Percentiles rank a stretch among this genome's conserved stretches.
Evolutionary conservation across 2,888 invertebrate species (phyloP).

Genomic region (Morpho deidamia): DNA sequence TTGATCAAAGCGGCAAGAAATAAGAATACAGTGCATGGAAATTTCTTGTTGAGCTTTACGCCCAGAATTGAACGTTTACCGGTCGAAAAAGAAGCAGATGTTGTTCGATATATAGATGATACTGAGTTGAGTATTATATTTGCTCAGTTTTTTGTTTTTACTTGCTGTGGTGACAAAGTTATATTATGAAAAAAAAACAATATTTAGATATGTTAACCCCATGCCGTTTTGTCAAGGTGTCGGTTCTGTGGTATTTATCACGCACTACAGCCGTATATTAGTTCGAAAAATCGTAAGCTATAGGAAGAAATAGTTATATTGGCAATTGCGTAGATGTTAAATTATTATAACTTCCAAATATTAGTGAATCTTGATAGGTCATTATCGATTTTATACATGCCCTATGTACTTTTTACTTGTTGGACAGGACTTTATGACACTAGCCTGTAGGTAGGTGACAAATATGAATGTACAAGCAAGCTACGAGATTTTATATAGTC

Average conservation of each 20-base stretch:
- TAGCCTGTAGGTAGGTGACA: conserved; percentile 15
- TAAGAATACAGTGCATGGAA: no score
- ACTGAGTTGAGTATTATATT: no score
- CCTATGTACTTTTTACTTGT: conserved; percentile 13
- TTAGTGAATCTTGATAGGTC: conserved; percentile 14
- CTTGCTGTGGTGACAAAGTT: no score
- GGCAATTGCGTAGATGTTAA: conserved; percentile 4
- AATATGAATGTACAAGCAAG: conserved; percentile 7
- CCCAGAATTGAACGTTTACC: no score
- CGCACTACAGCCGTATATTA: conserved; percentile 10
- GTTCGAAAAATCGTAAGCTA: not conserved
- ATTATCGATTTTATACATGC: conserved; percentile 12
- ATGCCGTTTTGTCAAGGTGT: conserved; percentile 10
- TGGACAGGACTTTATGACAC: conserved; percentile 18
- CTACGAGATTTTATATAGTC: conserved; percentile 6
- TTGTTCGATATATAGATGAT: no score
- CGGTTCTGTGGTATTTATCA: conserved; percentile 7
- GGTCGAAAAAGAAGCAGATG: no score
- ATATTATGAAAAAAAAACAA: no score
- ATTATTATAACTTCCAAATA: no score
- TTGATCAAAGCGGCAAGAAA: no score
- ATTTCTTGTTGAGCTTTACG: no score
- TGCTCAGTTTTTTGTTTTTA: no score
- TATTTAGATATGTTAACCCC: not conserved
- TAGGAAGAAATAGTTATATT: not conserved